Base-by-base conservation (phyloP, 2,113 vertebrate genomes). In the Centrocercus urophasianus region DNA sequence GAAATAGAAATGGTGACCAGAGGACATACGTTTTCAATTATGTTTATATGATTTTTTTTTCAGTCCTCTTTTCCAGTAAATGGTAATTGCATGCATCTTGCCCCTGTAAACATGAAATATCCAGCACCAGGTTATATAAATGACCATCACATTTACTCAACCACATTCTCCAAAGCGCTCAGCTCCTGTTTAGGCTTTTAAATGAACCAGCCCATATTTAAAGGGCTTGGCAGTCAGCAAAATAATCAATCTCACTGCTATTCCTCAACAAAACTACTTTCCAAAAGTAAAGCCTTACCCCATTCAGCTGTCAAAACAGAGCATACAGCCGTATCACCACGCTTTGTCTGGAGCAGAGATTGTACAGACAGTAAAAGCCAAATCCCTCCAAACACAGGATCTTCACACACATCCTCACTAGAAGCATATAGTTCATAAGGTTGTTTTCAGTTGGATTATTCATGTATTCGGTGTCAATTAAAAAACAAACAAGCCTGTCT, bases 141-240 rank as follows among this genome's bases (percentile, higher is more conserved):
- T 5, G 11, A 38, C 47, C 59, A 18, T 19, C 3, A 1, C 0
- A 0, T 25, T 85, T 56, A n/a, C 28, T 57, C 27, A 30, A 72
- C 13, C 20, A 50, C n/a, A 45, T 15, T 34, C 42, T 67, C 16
- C n/a, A 20, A 77, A 78, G 28, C 0, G 8, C 34, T 72, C 24
- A 34, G 59, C 10, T 60, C 32, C 52, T 60, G 8, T 56, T 88
- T 34, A 48, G 52, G 40, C 22, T 74, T 7, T 36, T 52, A 65
- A 21, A 30, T 64, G 17, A 93, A 77, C 40, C 9, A 34, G 22
- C 13, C n/a, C 61, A 74, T n/a, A 50, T 84, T 63, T 36, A 75
- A 74, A 74, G 20, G 11, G 40, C 47, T 75, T 63, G 20, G 27
- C 18, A 56, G 28, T n/a, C 57, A 76, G 50, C 17, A 65, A 82